phyloP scores from a whole-genome alignment of 2,797 vertebrate genomes.

The Enteromius treurensis region DNA sequence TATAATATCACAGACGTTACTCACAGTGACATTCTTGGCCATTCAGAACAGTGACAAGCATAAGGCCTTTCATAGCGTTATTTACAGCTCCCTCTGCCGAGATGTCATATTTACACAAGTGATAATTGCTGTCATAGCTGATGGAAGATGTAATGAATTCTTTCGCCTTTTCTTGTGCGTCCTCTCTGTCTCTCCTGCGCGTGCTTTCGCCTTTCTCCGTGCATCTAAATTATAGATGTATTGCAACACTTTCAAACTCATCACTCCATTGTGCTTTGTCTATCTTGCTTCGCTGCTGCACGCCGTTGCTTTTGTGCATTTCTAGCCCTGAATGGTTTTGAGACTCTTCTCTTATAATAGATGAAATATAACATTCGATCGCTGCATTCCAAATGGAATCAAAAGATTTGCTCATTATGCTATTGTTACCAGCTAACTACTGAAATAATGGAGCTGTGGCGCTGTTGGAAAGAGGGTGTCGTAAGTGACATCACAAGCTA shows the following conservation, averaged over 20 bases:
- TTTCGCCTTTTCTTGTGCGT: conserved; percentile 19
- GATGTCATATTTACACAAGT: conserved; percentile 69
- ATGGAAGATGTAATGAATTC: conserved; percentile 41
- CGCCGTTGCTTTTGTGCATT: neutral
- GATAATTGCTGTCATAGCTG: conserved; percentile 49
- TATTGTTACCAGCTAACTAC: conserved; percentile 61
- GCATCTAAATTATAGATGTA: conserved; percentile 40
- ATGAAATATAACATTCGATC: conserved; percentile 28
- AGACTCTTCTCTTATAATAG: conserved; percentile 9
- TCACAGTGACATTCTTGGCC: conserved; percentile 65
- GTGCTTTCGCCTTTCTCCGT: conserved; percentile 53
- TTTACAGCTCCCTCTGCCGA: conserved; percentile 66
- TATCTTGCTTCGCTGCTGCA: neutral
- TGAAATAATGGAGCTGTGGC: conserved; percentile 69
- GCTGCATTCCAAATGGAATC: conserved; percentile 2
- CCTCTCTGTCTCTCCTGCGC: conserved; percentile 7
- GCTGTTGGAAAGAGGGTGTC: conserved; percentile 63
- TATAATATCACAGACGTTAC: conserved; percentile 47
- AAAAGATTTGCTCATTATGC: conserved; percentile 13
- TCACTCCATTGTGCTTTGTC: conserved; percentile 11
- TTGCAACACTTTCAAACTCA: conserved; percentile 2
- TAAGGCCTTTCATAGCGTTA: conserved; percentile 64
- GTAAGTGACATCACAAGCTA: conserved; percentile 57
- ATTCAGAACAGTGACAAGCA: conserved; percentile 69
- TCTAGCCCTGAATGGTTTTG: neutral